Percentiles rank a stretch among this genome's conserved stretches.
Evolutionary conservation across 2,888 invertebrate species (phyloP).

Genomic region (Leptopilina drosophilae): DNA sequence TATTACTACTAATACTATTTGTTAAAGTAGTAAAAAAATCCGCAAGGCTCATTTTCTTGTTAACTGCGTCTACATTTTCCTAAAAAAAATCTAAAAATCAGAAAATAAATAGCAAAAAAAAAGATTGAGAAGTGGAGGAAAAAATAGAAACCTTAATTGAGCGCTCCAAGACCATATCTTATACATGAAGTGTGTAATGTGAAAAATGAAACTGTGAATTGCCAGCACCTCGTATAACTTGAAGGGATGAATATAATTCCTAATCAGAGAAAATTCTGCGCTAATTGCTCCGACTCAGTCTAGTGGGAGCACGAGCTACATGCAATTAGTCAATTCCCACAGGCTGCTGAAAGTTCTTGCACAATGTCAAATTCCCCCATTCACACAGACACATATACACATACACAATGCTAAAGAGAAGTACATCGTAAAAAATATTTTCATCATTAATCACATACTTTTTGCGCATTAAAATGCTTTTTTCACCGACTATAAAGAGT

Average conservation of each 20-base stretch:
- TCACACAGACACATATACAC: neutral
- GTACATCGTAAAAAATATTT: neutral
- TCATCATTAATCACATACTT: neutral
- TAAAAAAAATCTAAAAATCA: neutral
- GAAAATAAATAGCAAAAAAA: neutral
- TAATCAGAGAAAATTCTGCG: slow-evolving; percentile 28
- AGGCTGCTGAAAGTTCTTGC: slow-evolving; percentile 20
- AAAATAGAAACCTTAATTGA: slow-evolving; percentile 13
- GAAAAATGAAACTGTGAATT: slow-evolving; percentile 28
- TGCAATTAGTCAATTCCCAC: slow-evolving; percentile 40
- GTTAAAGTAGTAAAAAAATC: too few relatives aligned
- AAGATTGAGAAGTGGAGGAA: neutral
- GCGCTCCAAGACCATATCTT: neutral
- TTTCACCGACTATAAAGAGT: too few relatives aligned
- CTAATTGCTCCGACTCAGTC: slow-evolving; percentile 33
- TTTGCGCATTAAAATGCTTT: too few relatives aligned
- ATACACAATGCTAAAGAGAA: neutral
- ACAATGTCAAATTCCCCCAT: slow-evolving; percentile 19
- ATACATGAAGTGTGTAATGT: slow-evolving; percentile 18
- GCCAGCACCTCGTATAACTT: neutral
- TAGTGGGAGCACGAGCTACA: slow-evolving; percentile 8
- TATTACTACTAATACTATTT: too few relatives aligned
- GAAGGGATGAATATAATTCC: slow-evolving; percentile 24
- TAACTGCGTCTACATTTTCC: too few relatives aligned
- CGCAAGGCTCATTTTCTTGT: too few relatives aligned